Conservation (phyloP, 2,888 invertebrate species). For the Eupithecia dodoneata region DNA sequence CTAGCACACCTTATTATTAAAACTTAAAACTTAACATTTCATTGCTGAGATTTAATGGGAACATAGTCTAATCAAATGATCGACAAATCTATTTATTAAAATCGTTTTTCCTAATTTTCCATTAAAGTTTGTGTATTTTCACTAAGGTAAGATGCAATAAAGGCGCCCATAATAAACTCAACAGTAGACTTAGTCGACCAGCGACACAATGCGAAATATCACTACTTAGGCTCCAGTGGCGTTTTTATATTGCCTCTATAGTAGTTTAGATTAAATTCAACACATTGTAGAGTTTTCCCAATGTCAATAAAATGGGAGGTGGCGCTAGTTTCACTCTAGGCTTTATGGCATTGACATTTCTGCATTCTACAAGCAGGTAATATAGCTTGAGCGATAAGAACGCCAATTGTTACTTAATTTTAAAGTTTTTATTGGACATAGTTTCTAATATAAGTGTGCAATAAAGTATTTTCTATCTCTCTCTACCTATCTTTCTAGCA, state of each 20-base stretch:
- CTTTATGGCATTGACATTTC: not conserved
- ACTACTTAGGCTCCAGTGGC: not conserved
- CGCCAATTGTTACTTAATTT: too few relatives aligned
- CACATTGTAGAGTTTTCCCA: not conserved
- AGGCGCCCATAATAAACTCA: not conserved
- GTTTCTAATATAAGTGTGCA: too few relatives aligned
- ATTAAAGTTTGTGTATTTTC: not conserved
- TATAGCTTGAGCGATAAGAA: too few relatives aligned
- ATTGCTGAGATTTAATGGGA: not conserved
- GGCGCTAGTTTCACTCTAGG: not conserved
- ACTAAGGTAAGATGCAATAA: not conserved
- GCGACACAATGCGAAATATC: not conserved
- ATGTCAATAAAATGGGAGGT: not conserved
- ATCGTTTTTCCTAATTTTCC: not conserved
- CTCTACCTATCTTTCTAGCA: not conserved
- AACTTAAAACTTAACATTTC: slow-evolving; percentile 22
- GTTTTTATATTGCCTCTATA: not conserved
- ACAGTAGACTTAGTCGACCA: not conserved
- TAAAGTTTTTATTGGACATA: too few relatives aligned
- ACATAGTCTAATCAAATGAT: not conserved
- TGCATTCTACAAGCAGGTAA: not conserved
- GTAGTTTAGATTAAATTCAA: not conserved
- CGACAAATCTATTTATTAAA: not conserved
- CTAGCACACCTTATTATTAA: slow-evolving; percentile 18
- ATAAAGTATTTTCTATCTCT: too few relatives aligned